These are phyloP conservation scores for Drosophila vallismaia DNA, from an alignment of 2,888 invertebrate genomes.

Conservation along the genomic window DNA sequence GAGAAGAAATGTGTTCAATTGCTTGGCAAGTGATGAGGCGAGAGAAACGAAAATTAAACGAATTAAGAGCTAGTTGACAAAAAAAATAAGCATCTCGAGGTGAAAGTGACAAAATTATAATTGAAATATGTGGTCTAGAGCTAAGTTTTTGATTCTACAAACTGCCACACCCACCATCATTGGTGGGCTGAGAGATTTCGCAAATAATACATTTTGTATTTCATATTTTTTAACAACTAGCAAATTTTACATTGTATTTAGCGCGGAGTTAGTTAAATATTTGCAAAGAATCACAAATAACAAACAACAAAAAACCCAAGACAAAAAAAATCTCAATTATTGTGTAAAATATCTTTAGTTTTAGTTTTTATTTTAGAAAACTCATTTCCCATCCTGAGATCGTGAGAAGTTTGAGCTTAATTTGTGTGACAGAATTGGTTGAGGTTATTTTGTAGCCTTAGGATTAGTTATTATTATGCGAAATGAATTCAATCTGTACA, in stretches of 20 bases:
- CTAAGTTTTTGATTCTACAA: slow-evolving; percentile 57
- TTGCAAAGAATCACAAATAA: slow-evolving; percentile 50
- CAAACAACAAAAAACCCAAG: slow-evolving; percentile 14
- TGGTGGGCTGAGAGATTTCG: slow-evolving; percentile 59
- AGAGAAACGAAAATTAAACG: slow-evolving; percentile 13
- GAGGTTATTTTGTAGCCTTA: slow-evolving; percentile 25
- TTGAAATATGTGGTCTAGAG: slow-evolving; percentile 44
- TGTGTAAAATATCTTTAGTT: slow-evolving; percentile 45
- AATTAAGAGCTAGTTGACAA: slow-evolving; percentile 62
- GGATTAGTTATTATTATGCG: slow-evolving; percentile 48
- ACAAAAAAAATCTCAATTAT: slow-evolving; percentile 47
- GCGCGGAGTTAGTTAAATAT: slow-evolving; percentile 72
- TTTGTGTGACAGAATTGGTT: slow-evolving; percentile 27
- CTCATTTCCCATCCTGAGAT: slow-evolving; percentile 6
- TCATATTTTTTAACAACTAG: slow-evolving; percentile 58
- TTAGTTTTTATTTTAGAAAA: slow-evolving; percentile 13
- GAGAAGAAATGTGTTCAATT: slow-evolving; percentile 58
- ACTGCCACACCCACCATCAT: slow-evolving; percentile 37
- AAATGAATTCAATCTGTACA: slow-evolving; percentile 59
- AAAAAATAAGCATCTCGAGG: slow-evolving; percentile 64
- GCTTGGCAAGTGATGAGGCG: slow-evolving; percentile 42
- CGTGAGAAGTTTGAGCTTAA: slow-evolving; percentile 27
- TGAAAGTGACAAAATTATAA: slow-evolving; percentile 19
- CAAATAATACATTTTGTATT: slow-evolving; percentile 52
- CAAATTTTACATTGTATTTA: slow-evolving; percentile 70